These are phyloP conservation scores for Apistogramma diplotaenia DNA, from an alignment of 2,113 vertebrate genomes.

Conservation along the genomic window DNA sequence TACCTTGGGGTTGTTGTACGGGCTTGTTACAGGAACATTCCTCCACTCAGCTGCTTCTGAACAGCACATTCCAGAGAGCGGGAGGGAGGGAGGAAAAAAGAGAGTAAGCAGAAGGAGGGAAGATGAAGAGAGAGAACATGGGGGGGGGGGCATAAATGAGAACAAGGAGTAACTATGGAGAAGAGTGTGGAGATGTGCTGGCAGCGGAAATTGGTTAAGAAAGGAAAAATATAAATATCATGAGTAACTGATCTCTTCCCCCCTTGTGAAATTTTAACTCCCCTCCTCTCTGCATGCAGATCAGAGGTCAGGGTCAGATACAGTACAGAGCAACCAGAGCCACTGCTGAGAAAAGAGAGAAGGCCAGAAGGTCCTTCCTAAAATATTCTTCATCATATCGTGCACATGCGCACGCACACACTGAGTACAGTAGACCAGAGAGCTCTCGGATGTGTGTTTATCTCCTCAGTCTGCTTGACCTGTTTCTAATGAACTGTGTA, in stretches of 20 bases:
- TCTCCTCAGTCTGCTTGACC: slow-evolving; percentile 40
- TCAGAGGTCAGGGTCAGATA: slow-evolving; percentile 52
- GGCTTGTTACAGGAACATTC: slow-evolving; percentile 75
- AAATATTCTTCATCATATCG: slow-evolving; percentile 31
- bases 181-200: neutral
- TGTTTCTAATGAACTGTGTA: slow-evolving; percentile 41
- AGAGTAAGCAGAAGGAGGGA: neutral
- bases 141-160: neutral
- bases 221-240: neutral
- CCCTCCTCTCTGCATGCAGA: neutral
- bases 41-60: slow-evolving; percentile 71
- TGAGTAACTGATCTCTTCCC: slow-evolving; percentile 8
- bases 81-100: slow-evolving; percentile 16
- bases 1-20: slow-evolving; percentile 62
- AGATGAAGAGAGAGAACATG: neutral
- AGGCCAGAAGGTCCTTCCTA: slow-evolving; percentile 1
- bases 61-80: slow-evolving; percentile 59
- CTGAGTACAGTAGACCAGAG: neutral
- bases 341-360: slow-evolving; percentile 32
- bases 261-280: neutral
- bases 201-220: neutral
- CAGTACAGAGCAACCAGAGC: slow-evolving; percentile 39
- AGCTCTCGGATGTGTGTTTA: neutral
- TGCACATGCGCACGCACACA: neutral
- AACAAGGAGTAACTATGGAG: neutral